Conservation (phyloP, 2,797 vertebrate genomes). For the Siniperca undulata region DNA sequence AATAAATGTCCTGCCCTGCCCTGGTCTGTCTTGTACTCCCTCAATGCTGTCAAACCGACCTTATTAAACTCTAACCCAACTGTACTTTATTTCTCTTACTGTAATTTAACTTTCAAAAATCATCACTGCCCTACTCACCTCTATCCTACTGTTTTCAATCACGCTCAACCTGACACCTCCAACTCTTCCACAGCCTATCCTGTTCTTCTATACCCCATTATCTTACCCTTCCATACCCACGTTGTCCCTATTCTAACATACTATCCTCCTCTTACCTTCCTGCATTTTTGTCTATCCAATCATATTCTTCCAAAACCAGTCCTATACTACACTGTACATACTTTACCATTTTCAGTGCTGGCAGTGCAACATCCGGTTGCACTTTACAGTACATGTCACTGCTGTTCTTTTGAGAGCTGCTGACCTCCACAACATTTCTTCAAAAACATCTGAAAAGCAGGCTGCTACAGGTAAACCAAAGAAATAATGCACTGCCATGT, state of each 20-base stretch:
- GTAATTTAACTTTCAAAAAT: constrained; percentile 6
- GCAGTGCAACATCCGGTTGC: not conserved
- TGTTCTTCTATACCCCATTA: not conserved
- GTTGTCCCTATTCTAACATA: not conserved
- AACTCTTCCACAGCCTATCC: not conserved
- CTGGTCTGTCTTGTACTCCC: not conserved
- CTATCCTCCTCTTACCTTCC: not conserved
- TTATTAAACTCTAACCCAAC: not conserved
- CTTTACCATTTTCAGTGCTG: not conserved
- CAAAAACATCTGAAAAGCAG: constrained; percentile 1
- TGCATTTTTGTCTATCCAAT: not conserved
- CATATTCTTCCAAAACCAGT: not conserved
- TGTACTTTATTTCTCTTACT: constrained; percentile 8
- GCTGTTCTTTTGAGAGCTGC: not conserved
- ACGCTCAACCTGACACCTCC: not conserved
- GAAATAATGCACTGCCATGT: not conserved
- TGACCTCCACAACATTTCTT: not conserved
- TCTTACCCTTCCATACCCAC: not conserved
- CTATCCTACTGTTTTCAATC: not conserved
- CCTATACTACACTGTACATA: not conserved
- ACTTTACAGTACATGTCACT: not conserved
- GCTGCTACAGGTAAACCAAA: not conserved
- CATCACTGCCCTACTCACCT: not conserved
- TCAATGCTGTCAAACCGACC: constrained; percentile 25
- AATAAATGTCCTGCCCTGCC: not conserved